Evolutionary conservation across 2,797 vertebrate species (phyloP).

Genomic region (Onychomys torridus): DNA sequence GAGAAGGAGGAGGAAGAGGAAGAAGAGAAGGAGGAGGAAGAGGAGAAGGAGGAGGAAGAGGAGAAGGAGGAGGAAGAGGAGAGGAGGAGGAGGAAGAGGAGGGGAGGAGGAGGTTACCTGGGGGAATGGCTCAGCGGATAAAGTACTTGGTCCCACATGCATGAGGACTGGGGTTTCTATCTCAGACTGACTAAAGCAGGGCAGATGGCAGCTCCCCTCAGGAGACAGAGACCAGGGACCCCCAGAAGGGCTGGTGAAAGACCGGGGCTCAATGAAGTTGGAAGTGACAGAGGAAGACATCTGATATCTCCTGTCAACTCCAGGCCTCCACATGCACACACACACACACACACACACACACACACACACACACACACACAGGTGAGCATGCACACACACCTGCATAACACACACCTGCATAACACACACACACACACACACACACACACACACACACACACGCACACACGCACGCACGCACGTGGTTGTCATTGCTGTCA

Average conservation of each 20-base stretch:
- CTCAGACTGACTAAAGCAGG: background rate
- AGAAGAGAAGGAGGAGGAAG: background rate
- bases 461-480: background rate
- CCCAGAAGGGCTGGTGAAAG: background rate
- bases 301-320: background rate
- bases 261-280: background rate
- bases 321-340: background rate
- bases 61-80: background rate
- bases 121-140: background rate
- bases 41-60: background rate
- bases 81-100: too few relatives aligned
- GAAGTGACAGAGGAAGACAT: background rate
- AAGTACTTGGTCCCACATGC: background rate
- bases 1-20: too few relatives aligned
- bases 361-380: background rate
- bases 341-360: too few relatives aligned
- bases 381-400: background rate
- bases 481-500: too few relatives aligned
- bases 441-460: background rate
- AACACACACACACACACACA: too few relatives aligned
- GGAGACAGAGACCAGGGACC: background rate
- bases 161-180: background rate
- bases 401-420: too few relatives aligned
- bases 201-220: background rate
- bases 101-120: too few relatives aligned